Percentiles rank a stretch among this genome's conserved stretches.
Evolutionary conservation across 1,140 invertebrate genomes (phyloP).

Genomic region (Tigriopus japonicus): DNA sequence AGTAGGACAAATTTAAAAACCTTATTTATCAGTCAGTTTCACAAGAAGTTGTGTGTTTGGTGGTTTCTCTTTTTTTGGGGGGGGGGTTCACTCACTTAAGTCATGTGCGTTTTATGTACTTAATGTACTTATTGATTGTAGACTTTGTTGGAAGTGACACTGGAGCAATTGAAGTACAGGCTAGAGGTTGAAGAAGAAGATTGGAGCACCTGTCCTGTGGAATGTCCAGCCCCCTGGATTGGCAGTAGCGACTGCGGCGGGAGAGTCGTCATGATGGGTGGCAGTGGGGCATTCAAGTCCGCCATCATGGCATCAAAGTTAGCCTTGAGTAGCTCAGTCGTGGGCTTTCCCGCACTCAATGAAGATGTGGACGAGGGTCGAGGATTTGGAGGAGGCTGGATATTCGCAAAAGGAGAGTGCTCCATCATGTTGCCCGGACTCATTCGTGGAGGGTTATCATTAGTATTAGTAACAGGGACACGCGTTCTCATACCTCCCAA

Average conservation of each 20-base stretch:
- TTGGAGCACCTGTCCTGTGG: neutral
- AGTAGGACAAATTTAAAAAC: neutral
- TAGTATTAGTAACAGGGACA: neutral
- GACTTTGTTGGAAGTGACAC: neutral
- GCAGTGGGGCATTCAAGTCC: too few species aligned
- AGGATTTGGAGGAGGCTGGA: too few species aligned
- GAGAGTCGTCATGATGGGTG: too few species aligned
- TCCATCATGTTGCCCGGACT: too few species aligned
- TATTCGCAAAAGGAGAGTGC: too few species aligned
- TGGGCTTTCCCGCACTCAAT: too few species aligned
- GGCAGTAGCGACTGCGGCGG: neutral
- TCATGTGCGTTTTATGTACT: neutral
- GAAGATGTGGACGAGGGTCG: too few species aligned
- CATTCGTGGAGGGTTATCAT: neutral
- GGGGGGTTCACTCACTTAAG: neutral
- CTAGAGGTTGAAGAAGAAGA: neutral
- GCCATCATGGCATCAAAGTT: too few species aligned
- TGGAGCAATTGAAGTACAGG: neutral
- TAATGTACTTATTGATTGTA: neutral
- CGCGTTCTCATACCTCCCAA: neutral
- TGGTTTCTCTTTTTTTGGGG: neutral
- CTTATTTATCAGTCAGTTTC: neutral
- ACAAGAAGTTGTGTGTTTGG: neutral
- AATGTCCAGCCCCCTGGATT: neutral
- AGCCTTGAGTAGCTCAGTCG: too few species aligned